Evolutionary conservation across 2,113 vertebrate genomes (phyloP).

Genomic region (Nesogale talazaci): DNA sequence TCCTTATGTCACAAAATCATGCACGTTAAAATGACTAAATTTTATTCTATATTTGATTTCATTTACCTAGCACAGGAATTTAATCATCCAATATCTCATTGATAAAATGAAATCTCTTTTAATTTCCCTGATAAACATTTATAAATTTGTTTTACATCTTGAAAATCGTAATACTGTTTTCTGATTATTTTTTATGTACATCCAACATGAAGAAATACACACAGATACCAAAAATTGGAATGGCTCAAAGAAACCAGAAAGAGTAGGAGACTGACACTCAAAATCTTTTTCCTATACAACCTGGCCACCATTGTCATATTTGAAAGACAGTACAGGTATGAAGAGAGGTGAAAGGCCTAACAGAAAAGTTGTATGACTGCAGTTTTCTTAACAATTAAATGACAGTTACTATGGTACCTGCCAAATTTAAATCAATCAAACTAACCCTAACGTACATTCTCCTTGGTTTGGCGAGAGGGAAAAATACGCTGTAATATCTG

Average conservation of each 20-base stretch:
- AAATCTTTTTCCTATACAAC: background rate
- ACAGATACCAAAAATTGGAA: background rate
- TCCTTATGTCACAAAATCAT: background rate
- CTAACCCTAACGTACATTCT: conserved; percentile 3
- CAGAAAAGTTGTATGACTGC: conserved; percentile 47
- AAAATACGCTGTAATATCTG: conserved; percentile 18
- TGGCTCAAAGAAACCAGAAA: background rate
- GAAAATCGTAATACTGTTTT: background rate
- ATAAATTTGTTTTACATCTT: background rate
- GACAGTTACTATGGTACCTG: conserved; percentile 35
- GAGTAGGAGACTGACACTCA: conserved; percentile 11
- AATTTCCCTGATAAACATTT: background rate
- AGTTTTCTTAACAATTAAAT: conserved; percentile 53
- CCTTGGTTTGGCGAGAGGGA: too few relatives aligned
- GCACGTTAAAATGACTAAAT: background rate
- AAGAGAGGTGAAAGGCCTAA: conserved; percentile 31
- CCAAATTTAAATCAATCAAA: conserved; percentile 58
- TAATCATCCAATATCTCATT: background rate
- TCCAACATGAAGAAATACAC: background rate
- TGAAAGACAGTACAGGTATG: conserved; percentile 58
- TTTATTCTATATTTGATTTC: background rate
- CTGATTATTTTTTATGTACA: background rate
- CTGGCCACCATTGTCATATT: background rate
- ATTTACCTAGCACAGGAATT: background rate
- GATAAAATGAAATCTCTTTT: background rate